Evolutionary conservation across 2,797 vertebrate species (phyloP).

Genomic region (Acrossocheilus fasciatus): DNA sequence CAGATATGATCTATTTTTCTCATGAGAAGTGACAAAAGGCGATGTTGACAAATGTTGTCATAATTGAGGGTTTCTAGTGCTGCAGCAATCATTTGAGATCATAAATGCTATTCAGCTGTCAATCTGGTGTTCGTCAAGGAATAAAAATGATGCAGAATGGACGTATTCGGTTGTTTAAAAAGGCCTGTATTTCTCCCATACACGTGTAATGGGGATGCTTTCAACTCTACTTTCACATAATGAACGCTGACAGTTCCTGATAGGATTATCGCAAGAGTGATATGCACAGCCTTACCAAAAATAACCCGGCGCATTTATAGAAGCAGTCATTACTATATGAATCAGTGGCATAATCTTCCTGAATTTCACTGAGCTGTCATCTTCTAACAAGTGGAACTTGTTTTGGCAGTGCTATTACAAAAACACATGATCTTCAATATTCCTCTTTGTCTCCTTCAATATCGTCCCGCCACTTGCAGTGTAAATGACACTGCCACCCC

Average conservation of each 20-base stretch:
- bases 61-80: slow-evolving; percentile 48
- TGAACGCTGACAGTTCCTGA: slow-evolving; percentile 53
- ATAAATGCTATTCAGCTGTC: slow-evolving; percentile 52
- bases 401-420: slow-evolving; percentile 57
- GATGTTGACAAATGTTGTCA: slow-evolving; percentile 45
- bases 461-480: slow-evolving; percentile 15
- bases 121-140: slow-evolving; percentile 6
- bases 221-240: slow-evolving; percentile 52
- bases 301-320: slow-evolving; percentile 48
- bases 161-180: slow-evolving; percentile 53
- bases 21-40: slow-evolving; percentile 28
- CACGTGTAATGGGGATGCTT: slow-evolving; percentile 38
- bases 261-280: slow-evolving; percentile 53
- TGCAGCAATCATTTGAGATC: slow-evolving; percentile 46
- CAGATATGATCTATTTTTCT: background rate
- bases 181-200: slow-evolving; percentile 40
- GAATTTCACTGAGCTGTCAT: slow-evolving; percentile 45
- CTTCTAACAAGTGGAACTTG: slow-evolving; percentile 51
- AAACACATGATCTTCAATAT: slow-evolving; percentile 55
- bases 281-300: slow-evolving; percentile 47
- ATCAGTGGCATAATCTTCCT: slow-evolving; percentile 42
- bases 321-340: slow-evolving; percentile 52
- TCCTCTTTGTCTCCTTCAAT: slow-evolving; percentile 52
- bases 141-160: slow-evolving; percentile 44
- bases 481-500: slow-evolving; percentile 34